These are phyloP conservation scores for Pantelozetes paolii DNA, from an alignment of 2,888 invertebrate species.

Conservation along the genomic window DNA sequence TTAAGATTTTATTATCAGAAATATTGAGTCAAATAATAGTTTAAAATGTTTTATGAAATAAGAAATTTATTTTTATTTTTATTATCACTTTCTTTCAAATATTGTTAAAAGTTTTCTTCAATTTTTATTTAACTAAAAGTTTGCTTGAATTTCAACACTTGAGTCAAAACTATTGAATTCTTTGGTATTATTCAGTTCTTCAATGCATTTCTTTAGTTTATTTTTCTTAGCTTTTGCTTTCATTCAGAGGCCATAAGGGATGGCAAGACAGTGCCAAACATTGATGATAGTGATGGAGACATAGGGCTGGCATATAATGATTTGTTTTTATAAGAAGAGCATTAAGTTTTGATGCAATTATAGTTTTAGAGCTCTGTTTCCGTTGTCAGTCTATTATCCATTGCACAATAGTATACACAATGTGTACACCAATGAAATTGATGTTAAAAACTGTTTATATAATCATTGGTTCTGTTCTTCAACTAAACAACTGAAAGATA, in stretches of 20 bases:
- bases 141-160: not conserved
- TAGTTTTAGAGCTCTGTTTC: not conserved
- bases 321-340: constrained; percentile 24
- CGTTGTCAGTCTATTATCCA: constrained; percentile 3
- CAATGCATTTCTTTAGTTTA: constrained; percentile 23
- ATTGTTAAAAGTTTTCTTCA: not conserved
- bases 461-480: not conserved
- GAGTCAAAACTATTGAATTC: not conserved
- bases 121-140: constrained; percentile 16
- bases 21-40: no score
- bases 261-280: not conserved
- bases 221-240: not conserved
- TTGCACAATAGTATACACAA: not conserved
- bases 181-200: not conserved
- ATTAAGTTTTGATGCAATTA: constrained; percentile 14
- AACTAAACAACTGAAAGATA: not conserved
- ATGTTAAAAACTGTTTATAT: constrained; percentile 6
- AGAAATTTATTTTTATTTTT: not conserved
- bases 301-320: constrained; percentile 14
- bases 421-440: no score
- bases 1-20: no score
- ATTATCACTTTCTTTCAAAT: not conserved
- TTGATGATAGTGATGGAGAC: not conserved
- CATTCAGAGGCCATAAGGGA: constrained; percentile 14
- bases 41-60: not conserved